Evolutionary conservation across 2,888 invertebrate genomes (phyloP).

Genomic region (Palloptera scutellata): DNA sequence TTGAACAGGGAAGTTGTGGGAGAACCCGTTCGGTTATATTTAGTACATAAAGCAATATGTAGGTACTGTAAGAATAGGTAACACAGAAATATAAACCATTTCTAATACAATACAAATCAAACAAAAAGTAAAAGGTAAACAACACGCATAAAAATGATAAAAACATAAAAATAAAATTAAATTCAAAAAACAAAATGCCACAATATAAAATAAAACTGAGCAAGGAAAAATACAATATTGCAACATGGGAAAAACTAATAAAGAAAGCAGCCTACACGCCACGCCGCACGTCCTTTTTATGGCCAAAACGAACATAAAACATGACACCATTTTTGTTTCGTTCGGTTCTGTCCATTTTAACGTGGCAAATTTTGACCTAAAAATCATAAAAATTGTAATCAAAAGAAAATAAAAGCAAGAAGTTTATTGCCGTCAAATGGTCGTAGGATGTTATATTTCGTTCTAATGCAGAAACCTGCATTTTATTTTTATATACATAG

Average conservation of each 20-base stretch:
- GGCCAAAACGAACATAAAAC: constrained; percentile 39
- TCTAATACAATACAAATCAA: too few species aligned
- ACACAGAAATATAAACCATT: constrained; percentile 23
- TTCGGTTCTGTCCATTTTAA: constrained; percentile 22
- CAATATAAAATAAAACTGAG: background rate
- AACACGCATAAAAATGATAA: constrained; percentile 21
- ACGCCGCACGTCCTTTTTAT: constrained; percentile 29
- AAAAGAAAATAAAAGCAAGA: constrained; percentile 39
- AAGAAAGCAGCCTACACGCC: constrained; percentile 14
- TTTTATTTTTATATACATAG: constrained; percentile 22
- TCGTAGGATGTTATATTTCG: background rate
- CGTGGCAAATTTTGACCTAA: constrained; percentile 51
- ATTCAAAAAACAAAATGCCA: background rate
- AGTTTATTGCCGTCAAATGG: constrained; percentile 46
- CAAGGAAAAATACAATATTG: constrained; percentile 21
- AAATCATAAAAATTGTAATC: constrained; percentile 57
- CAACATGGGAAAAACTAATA: constrained; percentile 15
- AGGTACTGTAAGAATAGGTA: too few species aligned
- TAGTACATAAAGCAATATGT: too few species aligned
- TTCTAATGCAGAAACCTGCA: constrained; percentile 17
- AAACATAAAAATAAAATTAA: constrained; percentile 21
- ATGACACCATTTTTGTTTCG: constrained; percentile 42
- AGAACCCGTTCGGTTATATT: too few species aligned
- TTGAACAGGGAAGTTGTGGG: too few species aligned
- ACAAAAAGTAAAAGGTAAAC: constrained; percentile 17